A percentile compares a stretch with the other conserved stretches of the same genome.
phyloP scores from a whole-genome alignment of 1,140 invertebrate genomes.

The Drosophila grimshawi region DNA sequence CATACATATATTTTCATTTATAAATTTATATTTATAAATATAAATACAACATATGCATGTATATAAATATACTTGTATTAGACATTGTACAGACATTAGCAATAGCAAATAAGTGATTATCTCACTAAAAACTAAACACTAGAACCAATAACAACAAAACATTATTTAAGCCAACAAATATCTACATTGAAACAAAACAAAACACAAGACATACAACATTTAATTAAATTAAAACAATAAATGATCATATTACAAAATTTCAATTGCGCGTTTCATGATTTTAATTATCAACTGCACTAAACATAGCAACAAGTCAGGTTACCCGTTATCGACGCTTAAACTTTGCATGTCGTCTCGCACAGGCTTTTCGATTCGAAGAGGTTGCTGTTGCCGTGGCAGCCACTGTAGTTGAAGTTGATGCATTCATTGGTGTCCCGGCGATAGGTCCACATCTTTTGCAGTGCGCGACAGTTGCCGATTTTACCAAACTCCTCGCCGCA shows the following conservation, averaged over 20 bases:
- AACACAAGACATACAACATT: constrained; percentile 30
- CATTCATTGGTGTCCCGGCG: constrained; percentile 55
- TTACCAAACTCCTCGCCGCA: constrained; percentile 63
- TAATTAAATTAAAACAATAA: constrained; percentile 68
- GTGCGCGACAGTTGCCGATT: constrained; percentile 34
- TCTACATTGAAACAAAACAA: constrained; percentile 10
- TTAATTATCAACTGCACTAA: constrained; percentile 32
- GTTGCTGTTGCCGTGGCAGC: constrained; percentile 92
- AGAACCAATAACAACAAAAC: constrained; percentile 7
- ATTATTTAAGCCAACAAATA: constrained; percentile 33
- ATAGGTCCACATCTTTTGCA: constrained; percentile 46
- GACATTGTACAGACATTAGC: constrained; percentile 14
- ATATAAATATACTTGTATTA: constrained; percentile 12
- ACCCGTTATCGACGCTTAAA: constrained; percentile 20
- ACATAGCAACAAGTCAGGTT: not conserved
- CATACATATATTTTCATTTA: too few relatives aligned
- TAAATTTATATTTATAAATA: not conserved
- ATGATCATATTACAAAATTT: constrained; percentile 54
- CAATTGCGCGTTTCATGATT: constrained; percentile 1
- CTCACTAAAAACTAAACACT: constrained; percentile 5
- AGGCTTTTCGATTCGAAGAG: constrained; percentile 88
- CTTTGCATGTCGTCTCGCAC: constrained; percentile 87
- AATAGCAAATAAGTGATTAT: constrained; percentile 48
- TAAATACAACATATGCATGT: constrained; percentile 21
- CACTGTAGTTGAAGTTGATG: constrained; percentile 89